These are phyloP conservation scores for Epistrophella euchroma DNA, from an alignment of 2,888 invertebrate genomes.

Conservation along the genomic window DNA sequence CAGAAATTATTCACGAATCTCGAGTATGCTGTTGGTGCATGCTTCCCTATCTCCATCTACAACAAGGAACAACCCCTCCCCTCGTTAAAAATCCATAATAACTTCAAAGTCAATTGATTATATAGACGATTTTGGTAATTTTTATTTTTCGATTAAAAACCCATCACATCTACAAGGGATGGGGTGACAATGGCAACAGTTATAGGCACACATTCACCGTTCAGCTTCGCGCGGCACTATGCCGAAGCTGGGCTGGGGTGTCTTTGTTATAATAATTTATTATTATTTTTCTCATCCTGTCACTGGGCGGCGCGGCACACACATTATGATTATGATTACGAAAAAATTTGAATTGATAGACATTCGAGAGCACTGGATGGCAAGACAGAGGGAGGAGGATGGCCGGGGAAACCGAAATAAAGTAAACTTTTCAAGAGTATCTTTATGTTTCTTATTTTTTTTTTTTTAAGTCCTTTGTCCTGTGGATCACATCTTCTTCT, in stretches of 20 bases:
- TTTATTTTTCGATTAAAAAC: slow-evolving; percentile 76
- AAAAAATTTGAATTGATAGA: slow-evolving; percentile 71
- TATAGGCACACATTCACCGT: background rate
- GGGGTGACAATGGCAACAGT: slow-evolving; percentile 60
- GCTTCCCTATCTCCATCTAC: background rate
- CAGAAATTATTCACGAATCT: background rate
- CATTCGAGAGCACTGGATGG: slow-evolving; percentile 66
- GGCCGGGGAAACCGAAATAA: background rate
- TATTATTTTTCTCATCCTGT: slow-evolving; percentile 69
- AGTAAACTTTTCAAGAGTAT: slow-evolving; percentile 55
- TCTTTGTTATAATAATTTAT: slow-evolving; percentile 70
- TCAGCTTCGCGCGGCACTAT: background rate
- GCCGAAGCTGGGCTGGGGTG: slow-evolving; percentile 7
- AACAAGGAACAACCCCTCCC: slow-evolving; percentile 25
- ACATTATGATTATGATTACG: slow-evolving; percentile 72
- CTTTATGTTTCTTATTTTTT: background rate
- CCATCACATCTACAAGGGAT: slow-evolving; percentile 41
- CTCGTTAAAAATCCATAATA: slow-evolving; percentile 53
- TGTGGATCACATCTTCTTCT: slow-evolving; percentile 23
- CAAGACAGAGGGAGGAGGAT: slow-evolving; percentile 29
- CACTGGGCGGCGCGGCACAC: slow-evolving; percentile 69
- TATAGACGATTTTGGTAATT: slow-evolving; percentile 70
- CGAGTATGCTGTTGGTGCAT: background rate
- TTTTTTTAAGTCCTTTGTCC: slow-evolving; percentile 57
- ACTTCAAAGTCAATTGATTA: slow-evolving; percentile 73